Evolutionary conservation across 2,113 vertebrate genomes (phyloP), one percentile per base, ranked within the genome.

Genomic region (Halichoeres trimaculatus): DNA sequence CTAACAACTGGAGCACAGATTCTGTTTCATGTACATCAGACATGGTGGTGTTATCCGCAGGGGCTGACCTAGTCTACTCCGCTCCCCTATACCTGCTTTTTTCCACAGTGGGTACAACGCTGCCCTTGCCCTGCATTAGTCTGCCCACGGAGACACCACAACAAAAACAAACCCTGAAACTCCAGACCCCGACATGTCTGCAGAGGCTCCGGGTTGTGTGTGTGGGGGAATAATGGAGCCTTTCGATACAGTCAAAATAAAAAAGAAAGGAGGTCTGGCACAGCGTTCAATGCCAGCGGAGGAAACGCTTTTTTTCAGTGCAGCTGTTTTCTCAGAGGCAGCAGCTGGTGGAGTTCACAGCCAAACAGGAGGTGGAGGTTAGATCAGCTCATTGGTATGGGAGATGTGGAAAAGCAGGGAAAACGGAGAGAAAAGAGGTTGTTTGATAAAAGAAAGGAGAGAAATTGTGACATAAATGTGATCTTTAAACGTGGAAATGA

Each of bases 11-110:
- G 62, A 81, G 74, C 67, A 67, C 84, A 40, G 63, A 85, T 87
- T 90, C 78, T 71, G 80, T 85, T 90, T 84, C 83, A 81, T 89
- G 83, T 83, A 66, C 80, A 80, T 88, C 84, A 88, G 83, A 87
- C 78, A 89, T 59, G 84, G 61, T 83, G 74, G 81, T 81, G 59
- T 60, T 80, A 74, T 89, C 73, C 40, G 40, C 48, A 35, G 74
- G 74, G 73, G 74, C 78, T 86, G 89, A 88, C 88, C 88, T 51
- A 30, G 30, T 79, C 81, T 41, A 56, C 75, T 80, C 85, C 85
- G 59, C 72, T 74, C 63, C 63, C 71, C 70, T 78, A 69, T 71
- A 69, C 56, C 52, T 47, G 62, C 84, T 78, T 70, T 76, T n/a
- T 70, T 70, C 41, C 74, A 75, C 67, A 34, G 84, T 30, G 76